Evolutionary conservation across 2,797 vertebrate genomes (phyloP).

Genomic region (Notoglanidium macrostoma): DNA sequence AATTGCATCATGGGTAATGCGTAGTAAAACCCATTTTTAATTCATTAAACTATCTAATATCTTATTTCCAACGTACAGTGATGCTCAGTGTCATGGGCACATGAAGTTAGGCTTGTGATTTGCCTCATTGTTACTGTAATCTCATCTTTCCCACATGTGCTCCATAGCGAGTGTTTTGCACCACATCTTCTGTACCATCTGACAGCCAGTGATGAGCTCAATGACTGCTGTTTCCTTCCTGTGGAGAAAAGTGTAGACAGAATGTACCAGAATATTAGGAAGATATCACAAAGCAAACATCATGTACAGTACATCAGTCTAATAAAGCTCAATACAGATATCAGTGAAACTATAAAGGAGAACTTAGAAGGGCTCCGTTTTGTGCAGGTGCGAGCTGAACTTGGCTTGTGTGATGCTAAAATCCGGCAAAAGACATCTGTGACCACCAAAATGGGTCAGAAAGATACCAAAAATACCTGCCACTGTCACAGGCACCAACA

Average conservation of each 20-base stretch:
- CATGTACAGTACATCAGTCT: background rate
- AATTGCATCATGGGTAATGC: conserved; percentile 23
- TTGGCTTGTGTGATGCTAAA: background rate
- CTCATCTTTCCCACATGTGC: background rate
- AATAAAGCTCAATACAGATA: background rate
- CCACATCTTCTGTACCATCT: background rate
- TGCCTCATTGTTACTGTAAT: background rate
- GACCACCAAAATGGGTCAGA: conserved; percentile 13
- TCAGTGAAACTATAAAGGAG: background rate
- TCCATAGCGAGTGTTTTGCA: background rate
- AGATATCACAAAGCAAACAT: background rate
- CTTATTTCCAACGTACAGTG: background rate
- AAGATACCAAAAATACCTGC: conserved; percentile 9
- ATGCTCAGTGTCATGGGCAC: background rate
- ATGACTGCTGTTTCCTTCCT: background rate
- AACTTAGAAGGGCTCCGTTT: background rate
- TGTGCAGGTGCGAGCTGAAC: background rate
- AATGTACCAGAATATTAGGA: background rate
- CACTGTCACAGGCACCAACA: background rate
- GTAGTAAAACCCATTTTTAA: background rate
- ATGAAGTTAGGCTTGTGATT: background rate
- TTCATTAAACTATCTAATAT: background rate
- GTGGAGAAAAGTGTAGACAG: background rate
- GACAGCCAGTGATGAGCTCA: background rate
- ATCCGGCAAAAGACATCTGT: background rate